Evolutionary conservation across 1,140 invertebrate genomes (phyloP).

Genomic region (Aplysia californica): DNA sequence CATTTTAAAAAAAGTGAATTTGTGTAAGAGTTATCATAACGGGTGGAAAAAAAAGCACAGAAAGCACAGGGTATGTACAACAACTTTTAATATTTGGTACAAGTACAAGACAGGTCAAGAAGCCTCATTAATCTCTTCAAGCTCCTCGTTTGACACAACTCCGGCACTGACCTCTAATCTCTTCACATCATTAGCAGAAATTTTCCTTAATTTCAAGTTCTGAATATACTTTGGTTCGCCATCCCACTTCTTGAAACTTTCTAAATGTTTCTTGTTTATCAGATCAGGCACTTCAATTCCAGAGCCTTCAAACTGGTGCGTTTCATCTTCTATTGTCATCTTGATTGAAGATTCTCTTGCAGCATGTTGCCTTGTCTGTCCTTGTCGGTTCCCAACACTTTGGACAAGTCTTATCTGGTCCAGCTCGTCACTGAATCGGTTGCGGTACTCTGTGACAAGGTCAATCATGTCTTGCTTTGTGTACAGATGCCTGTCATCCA

Average conservation of each 20-base stretch:
- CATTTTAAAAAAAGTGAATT: too few species aligned
- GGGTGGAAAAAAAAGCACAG: too few species aligned
- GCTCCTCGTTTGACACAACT: too few species aligned
- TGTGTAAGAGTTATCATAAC: too few species aligned
- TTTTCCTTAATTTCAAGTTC: conserved; percentile 51
- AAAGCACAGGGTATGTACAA: too few species aligned
- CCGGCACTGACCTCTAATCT: too few species aligned
- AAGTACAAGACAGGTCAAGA: too few species aligned
- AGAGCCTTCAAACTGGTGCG: conserved; percentile 44
- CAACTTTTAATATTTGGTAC: too few species aligned
- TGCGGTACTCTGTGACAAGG: conserved; percentile 40
- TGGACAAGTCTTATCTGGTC: conserved; percentile 60
- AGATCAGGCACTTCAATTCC: conserved; percentile 60
- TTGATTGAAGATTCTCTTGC: conserved; percentile 49
- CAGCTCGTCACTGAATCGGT: conserved; percentile 55
- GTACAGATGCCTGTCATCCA: conserved; percentile 38
- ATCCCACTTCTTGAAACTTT: conserved; percentile 50
- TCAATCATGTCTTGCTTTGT: conserved; percentile 47
- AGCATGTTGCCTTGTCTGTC: conserved; percentile 46
- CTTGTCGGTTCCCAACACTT: conserved; percentile 48
- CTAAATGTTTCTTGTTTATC: conserved; percentile 46
- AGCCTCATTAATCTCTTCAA: too few species aligned
- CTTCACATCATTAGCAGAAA: conserved; percentile 38
- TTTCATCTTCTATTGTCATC: conserved; percentile 51
- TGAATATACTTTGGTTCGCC: conserved; percentile 51